A percentile compares a stretch with the other conserved stretches of the same genome.
Conservation (phyloP, 35 echinoderm and acorn worm species). For the Eucidaris tribuloides region DNA sequence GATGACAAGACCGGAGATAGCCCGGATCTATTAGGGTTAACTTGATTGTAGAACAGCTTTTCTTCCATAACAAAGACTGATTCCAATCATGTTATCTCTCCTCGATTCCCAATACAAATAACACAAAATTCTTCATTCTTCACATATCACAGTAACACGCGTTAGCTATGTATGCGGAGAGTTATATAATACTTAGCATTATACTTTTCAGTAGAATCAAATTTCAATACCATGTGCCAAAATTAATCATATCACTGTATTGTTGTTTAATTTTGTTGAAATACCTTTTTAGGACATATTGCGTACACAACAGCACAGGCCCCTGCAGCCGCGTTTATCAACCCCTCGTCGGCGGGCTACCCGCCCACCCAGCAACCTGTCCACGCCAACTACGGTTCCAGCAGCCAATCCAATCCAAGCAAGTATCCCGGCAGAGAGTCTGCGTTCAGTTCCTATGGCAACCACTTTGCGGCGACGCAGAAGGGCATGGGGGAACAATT, state of each 20-base stretch:
- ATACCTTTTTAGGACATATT: conserved; percentile 28
- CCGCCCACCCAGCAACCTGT: conserved; percentile 73
- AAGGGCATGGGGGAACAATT: conserved; percentile 23
- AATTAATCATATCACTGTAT: neutral
- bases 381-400: conserved; percentile 52
- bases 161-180: too few species aligned
- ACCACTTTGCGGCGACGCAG: conserved; percentile 9
- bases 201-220: too few species aligned
- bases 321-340: conserved; percentile 45
- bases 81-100: too few species aligned
- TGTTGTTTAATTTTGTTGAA: neutral
- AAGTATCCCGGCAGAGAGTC: conserved; percentile 80
- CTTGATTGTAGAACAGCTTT: too few species aligned
- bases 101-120: too few species aligned
- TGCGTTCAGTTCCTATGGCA: conserved; percentile 39
- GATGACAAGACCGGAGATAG: too few species aligned
- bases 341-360: conserved; percentile 39
- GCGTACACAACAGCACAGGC: conserved; percentile 62
- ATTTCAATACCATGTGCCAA: too few species aligned
- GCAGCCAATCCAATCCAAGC: conserved; percentile 49
- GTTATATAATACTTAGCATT: too few species aligned
- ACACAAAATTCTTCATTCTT: too few species aligned
- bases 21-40: too few species aligned
- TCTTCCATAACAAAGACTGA: too few species aligned
- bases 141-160: too few species aligned